phyloP scores from a whole-genome alignment of 2,113 vertebrate species.

The Centropus bengalensis region DNA sequence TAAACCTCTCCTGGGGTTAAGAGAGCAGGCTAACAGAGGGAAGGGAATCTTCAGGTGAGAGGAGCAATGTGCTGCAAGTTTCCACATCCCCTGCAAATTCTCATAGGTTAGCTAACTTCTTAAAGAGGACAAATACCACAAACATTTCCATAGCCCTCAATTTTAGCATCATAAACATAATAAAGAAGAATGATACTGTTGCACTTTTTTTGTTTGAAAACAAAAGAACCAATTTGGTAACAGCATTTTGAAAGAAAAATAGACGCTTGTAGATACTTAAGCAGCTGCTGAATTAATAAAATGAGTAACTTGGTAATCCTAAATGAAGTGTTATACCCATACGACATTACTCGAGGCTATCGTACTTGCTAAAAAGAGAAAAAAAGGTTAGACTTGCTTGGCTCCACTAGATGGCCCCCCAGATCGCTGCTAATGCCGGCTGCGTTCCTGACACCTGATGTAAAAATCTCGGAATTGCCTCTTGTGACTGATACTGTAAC shows the following conservation, averaged over 20 bases:
- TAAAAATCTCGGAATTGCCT: background rate
- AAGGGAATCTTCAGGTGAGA: background rate
- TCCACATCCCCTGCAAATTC: background rate
- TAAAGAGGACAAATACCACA: background rate
- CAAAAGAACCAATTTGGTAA: background rate
- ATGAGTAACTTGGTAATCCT: background rate
- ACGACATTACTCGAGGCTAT: background rate
- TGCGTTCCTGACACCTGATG: background rate
- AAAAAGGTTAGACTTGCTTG: background rate
- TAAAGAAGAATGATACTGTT: background rate
- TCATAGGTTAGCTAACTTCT: background rate
- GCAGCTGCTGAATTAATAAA: background rate
- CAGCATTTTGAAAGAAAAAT: background rate
- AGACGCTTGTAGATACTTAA: background rate
- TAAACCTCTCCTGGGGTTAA: background rate
- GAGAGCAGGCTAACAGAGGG: background rate
- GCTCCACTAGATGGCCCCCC: constrained; percentile 67
- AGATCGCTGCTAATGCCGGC: background rate
- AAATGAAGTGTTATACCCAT: background rate
- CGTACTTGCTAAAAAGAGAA: background rate
- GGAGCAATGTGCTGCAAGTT: background rate
- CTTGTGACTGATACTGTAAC: background rate
- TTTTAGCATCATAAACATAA: background rate
- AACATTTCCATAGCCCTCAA: background rate
- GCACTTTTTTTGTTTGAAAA: background rate